phyloP scores from a whole-genome alignment of 2,113 vertebrate species.

The Catharus bicknelli region DNA sequence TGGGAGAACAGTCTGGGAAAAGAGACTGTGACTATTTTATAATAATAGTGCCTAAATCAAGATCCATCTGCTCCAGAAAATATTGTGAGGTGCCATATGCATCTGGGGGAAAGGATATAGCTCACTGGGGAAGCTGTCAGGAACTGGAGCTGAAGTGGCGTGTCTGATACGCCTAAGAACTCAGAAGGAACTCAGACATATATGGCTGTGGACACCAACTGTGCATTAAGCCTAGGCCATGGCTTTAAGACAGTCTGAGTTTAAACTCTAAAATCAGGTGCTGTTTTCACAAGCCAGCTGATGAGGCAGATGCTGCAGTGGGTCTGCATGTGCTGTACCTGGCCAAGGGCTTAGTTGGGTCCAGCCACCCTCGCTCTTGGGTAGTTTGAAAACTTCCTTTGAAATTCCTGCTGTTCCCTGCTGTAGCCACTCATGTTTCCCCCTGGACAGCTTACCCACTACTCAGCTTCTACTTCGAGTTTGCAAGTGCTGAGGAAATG shows the following conservation, averaged over 20 bases:
- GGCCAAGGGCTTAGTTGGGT: background rate
- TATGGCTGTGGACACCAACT: background rate
- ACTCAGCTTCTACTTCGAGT: background rate
- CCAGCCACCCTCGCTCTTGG: rapidly evolving
- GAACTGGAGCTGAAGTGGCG: background rate
- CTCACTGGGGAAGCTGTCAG: background rate
- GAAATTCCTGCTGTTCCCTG: background rate
- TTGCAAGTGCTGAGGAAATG: background rate
- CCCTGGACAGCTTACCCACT: background rate
- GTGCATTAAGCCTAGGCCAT: background rate
- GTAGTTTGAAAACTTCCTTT: background rate
- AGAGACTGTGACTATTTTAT: background rate
- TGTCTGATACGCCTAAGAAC: background rate
- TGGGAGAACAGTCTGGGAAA: background rate
- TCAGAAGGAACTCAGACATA: rapidly evolving
- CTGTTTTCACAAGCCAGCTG: background rate
- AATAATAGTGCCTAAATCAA: background rate
- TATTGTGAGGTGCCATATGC: background rate
- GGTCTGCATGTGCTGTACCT: background rate
- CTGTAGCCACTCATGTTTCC: background rate
- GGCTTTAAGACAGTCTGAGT: background rate
- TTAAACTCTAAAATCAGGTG: background rate
- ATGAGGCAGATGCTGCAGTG: background rate
- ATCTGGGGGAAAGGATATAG: background rate
- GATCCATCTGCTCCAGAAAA: background rate